These are phyloP conservation scores for Neosalanx taihuensis DNA, from an alignment of 2,797 vertebrate species.

Conservation along the genomic window DNA sequence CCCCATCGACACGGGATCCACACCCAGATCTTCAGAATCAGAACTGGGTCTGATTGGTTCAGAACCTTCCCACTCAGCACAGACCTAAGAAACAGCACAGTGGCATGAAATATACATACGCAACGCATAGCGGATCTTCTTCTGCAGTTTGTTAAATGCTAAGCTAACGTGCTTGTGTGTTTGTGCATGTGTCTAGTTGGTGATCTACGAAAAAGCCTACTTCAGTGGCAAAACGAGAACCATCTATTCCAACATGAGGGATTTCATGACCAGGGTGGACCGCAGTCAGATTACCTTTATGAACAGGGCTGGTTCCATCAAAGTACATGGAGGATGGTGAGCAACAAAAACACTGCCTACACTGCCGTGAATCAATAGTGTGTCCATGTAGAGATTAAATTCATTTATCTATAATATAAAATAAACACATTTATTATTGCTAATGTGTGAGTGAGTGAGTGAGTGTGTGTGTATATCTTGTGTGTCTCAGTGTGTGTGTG, in stretches of 20 bases:
- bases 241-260: constrained; percentile 75
- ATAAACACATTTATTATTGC: neutral
- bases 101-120: no score
- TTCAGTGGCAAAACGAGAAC: constrained; percentile 83
- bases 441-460: neutral
- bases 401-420: neutral
- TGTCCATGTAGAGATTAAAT: neutral
- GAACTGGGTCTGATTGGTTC: no score
- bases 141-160: neutral
- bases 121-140: neutral
- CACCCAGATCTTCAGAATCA: no score
- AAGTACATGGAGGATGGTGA: constrained; percentile 89
- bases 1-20: no score
- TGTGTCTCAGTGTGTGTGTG: neutral
- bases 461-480: neutral
- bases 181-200: constrained; percentile 64
- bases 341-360: constrained; percentile 36
- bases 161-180: neutral
- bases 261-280: constrained; percentile 74
- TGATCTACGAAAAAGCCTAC: constrained; percentile 81
- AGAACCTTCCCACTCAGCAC: no score
- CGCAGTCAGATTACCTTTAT: constrained; percentile 62
- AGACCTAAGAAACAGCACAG: no score
- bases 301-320: constrained; percentile 80
- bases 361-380: neutral